Base-by-base conservation (phyloP, 2,888 invertebrate genomes). In the Leucophenga montana region DNA sequence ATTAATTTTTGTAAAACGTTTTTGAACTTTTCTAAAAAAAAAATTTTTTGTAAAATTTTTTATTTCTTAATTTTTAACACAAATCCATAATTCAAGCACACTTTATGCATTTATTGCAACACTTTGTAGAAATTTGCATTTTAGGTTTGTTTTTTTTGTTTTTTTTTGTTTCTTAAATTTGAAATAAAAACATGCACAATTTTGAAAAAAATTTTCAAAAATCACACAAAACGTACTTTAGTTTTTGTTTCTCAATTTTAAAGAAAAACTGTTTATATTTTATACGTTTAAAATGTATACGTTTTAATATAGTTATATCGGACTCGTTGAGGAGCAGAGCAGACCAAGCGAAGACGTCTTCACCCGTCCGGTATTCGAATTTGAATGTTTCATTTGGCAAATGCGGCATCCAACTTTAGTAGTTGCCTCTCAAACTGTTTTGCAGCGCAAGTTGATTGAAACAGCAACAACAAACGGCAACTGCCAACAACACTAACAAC, bases 341-440 rank as follows among this genome's bases (percentile, higher is more conserved):
- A 74, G 77, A 77, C 78, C 82, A 81, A 81, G 77, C 78, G 81
- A 82, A 82, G 79, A 86, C 88, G 88, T 88, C 88, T 88, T 87
- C 85, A 84, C 88, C 84, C 87, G 85, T 86, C 85, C 88, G 88
- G 85, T 87, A 88, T 86, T 87, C 87, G 87, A 87, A 87, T 88
- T 87, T 86, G 88, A 88, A 88, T 88, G 88, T 85, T 87, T 86
- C 87, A 83, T 85, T 85, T 85, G 85, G 83, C 85, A 86, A 86
- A 83, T 81, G 82, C 83, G 85, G 85, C 85, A 83, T 83, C 87
- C 85, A 87, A 85, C 88, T 87, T 87, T 87, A 87, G 86, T 84
- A 85, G 73, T 78, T 77, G 82, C 78, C 69, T 73, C 74, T 73
- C 78, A 75, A 74, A 75, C 76, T 75, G 75, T 68, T 69, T 44